Conservation (phyloP, 1,140 invertebrate species). For the Oreohelix idahoensis region DNA sequence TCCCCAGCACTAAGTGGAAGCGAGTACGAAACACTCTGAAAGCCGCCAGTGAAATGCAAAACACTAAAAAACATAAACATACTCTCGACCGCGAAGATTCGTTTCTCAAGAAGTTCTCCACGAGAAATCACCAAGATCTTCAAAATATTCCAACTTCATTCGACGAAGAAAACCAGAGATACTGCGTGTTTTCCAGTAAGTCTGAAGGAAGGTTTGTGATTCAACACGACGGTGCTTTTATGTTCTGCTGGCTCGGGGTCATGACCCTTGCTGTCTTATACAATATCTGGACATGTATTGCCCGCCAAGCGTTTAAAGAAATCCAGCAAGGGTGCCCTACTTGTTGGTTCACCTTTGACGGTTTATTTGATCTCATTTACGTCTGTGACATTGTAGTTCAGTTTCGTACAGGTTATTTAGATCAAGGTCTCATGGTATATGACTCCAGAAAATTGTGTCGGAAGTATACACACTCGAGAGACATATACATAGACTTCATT, state of each 20-base stretch:
- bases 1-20: slow-evolving; percentile 80
- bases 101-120: slow-evolving; percentile 94
- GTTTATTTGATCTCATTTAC: slow-evolving; percentile 88
- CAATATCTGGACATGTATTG: slow-evolving; percentile 95
- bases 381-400: slow-evolving; percentile 90
- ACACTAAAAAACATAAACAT: slow-evolving; percentile 80
- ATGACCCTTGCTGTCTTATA: slow-evolving; percentile 92
- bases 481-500: slow-evolving; percentile 88
- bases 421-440: slow-evolving; percentile 95
- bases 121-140: slow-evolving; percentile 78
- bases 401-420: slow-evolving; percentile 94
- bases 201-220: slow-evolving; percentile 78
- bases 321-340: slow-evolving; percentile 78
- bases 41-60: slow-evolving; percentile 86
- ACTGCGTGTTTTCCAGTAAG: slow-evolving; percentile 64
- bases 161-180: slow-evolving; percentile 11
- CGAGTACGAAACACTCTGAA: slow-evolving; percentile 93
- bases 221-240: slow-evolving; percentile 95
- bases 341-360: slow-evolving; percentile 87
- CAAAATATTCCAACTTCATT: background rate
- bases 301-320: slow-evolving; percentile 93
- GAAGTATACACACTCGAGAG: slow-evolving; percentile 88
- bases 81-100: slow-evolving; percentile 93
- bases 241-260: slow-evolving; percentile 94
- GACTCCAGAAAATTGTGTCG: slow-evolving; percentile 89